Conservation (phyloP, 2,888 invertebrate species). For the Ochlodes sylvanus region DNA sequence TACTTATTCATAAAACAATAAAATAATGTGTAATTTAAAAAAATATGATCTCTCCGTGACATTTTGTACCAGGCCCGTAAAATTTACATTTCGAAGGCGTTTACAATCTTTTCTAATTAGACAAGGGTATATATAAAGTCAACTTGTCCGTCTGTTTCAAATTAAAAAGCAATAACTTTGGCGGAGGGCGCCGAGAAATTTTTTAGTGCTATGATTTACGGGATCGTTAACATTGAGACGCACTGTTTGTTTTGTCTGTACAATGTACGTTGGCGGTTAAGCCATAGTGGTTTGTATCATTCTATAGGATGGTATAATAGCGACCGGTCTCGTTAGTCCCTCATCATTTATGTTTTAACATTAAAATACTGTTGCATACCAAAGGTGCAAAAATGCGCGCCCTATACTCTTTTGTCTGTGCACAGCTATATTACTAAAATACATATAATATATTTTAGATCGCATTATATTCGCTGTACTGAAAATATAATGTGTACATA, state of each 20-base stretch:
- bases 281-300: slow-evolving; percentile 1
- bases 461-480: too few relatives aligned
- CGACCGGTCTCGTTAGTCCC: neutral
- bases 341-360: neutral
- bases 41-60: slow-evolving; percentile 4
- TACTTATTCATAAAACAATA: too few relatives aligned
- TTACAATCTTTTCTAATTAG: slow-evolving; percentile 53
- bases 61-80: slow-evolving; percentile 17
- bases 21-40: neutral
- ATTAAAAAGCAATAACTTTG: slow-evolving; percentile 63
- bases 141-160: slow-evolving; percentile 59
- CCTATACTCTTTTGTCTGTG: too few relatives aligned
- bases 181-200: slow-evolving; percentile 45
- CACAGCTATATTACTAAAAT: too few relatives aligned
- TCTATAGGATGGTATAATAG: slow-evolving; percentile 1
- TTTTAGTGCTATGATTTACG: slow-evolving; percentile 57
- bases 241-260: slow-evolving; percentile 20
- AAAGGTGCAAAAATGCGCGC: too few relatives aligned
- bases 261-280: slow-evolving; percentile 4
- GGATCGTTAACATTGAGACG: slow-evolving; percentile 47
- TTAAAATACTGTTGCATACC: neutral
- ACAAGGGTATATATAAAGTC: slow-evolving; percentile 48
- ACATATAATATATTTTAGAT: too few relatives aligned
- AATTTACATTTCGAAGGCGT: slow-evolving; percentile 29
- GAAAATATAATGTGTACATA: too few relatives aligned